These are phyloP conservation scores for Mastomys natalensis DNA, from an alignment of 2,113 vertebrate species.

Conservation along the genomic window DNA sequence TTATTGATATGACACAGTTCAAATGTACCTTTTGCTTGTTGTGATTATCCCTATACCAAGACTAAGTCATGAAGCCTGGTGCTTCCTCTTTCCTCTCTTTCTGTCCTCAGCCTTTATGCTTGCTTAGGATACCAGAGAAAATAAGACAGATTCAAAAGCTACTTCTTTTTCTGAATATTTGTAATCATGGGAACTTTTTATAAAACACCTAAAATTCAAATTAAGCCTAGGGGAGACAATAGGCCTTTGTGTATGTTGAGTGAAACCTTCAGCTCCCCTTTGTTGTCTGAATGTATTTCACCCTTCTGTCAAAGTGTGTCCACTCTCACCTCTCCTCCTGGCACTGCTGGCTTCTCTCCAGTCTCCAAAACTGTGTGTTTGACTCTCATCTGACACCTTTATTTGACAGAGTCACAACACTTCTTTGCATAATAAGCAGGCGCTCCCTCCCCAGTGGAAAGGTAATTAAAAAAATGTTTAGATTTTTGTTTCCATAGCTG, in stretches of 20 bases:
- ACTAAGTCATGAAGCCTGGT: background rate
- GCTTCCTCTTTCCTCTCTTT: background rate
- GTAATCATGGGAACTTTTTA: slow-evolving; percentile 74
- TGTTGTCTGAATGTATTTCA: slow-evolving; percentile 85
- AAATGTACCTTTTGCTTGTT: rapidly evolving
- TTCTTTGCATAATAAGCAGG: slow-evolving; percentile 68
- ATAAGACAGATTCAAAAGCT: slow-evolving; percentile 22
- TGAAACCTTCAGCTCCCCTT: slow-evolving; percentile 81
- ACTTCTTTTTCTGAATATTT: slow-evolving; percentile 32
- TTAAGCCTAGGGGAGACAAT: slow-evolving; percentile 64
- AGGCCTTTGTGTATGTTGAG: slow-evolving; percentile 83
- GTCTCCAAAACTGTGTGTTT: slow-evolving; percentile 74
- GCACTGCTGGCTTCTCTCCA: slow-evolving; percentile 74
- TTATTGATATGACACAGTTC: background rate
- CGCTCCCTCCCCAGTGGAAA: slow-evolving; percentile 76
- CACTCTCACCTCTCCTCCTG: slow-evolving; percentile 78
- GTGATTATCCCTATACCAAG: slow-evolving; percentile 5
- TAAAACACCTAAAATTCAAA: slow-evolving; percentile 60
- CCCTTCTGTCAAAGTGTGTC: slow-evolving; percentile 85
- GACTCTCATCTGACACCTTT: slow-evolving; percentile 76
- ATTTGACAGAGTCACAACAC: slow-evolving; percentile 78
- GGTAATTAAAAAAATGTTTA: slow-evolving; percentile 85
- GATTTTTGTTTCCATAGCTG: slow-evolving; percentile 82
- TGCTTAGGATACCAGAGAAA: slow-evolving; percentile 42
- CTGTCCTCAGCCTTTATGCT: background rate